Conservation (phyloP, 2,797 vertebrate species). For the Aldrovandia affinis region DNA sequence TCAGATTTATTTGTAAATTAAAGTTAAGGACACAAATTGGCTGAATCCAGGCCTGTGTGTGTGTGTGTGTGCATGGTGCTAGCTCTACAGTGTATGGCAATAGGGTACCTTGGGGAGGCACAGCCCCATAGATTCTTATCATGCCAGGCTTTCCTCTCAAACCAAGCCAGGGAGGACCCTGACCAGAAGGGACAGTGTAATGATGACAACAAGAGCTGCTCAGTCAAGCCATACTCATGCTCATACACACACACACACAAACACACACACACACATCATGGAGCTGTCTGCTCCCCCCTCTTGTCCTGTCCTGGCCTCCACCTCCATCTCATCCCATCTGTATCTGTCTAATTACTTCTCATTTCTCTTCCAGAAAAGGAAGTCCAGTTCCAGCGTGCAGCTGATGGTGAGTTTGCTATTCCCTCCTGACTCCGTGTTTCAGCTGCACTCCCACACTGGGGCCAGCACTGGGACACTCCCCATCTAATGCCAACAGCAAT, state of each 20-base stretch:
- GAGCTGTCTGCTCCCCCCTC: slow-evolving; percentile 20
- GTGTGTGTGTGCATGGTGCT: no score
- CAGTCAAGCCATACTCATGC: background rate
- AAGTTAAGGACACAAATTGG: background rate
- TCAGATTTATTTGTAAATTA: background rate
- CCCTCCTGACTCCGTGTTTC: slow-evolving; percentile 75
- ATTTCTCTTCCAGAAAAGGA: slow-evolving; percentile 93
- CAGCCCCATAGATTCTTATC: background rate
- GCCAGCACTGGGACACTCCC: slow-evolving; percentile 11
- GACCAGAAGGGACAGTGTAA: slow-evolving; percentile 4
- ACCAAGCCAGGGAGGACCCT: background rate
- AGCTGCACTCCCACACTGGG: slow-evolving; percentile 29
- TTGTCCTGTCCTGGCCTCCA: slow-evolving; percentile 30
- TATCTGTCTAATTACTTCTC: slow-evolving; percentile 87
- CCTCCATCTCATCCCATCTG: slow-evolving; percentile 60
- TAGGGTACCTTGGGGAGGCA: no score
- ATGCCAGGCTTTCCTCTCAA: background rate
- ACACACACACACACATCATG: background rate
- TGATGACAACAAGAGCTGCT: slow-evolving; percentile 2
- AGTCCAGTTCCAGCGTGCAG: slow-evolving; percentile 92
- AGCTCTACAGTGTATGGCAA: no score
- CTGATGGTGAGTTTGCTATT: slow-evolving; percentile 88
- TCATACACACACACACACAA: background rate
- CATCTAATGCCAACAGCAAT: slow-evolving; percentile 36
- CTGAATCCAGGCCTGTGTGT: background rate